Percentiles rank a stretch among this genome's conserved stretches.
These are phyloP conservation scores for Myodes glareolus DNA, from an alignment of 2,113 vertebrate species.

Conservation along the genomic window DNA sequence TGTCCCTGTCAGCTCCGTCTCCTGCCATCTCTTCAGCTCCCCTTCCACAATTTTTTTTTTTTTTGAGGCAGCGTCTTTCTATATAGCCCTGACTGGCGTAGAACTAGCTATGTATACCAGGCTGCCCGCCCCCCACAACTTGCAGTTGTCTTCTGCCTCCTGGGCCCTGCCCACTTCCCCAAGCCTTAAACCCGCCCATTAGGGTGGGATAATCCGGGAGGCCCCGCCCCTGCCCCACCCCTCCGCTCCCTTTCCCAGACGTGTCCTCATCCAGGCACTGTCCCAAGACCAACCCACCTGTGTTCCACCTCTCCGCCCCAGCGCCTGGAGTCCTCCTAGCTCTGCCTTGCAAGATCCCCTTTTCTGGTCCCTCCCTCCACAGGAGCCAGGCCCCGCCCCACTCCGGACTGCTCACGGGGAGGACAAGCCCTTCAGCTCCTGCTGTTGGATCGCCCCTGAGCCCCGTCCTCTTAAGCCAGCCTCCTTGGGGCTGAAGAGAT, in stretches of 20 bases:
- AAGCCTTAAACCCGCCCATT: not conserved
- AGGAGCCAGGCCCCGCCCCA: not conserved
- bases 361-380: no score
- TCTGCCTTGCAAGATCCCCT: not conserved
- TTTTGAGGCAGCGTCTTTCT: not conserved
- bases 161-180: not conserved
- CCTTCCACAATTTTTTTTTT: not conserved
- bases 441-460: not conserved
- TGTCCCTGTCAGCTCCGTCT: not conserved
- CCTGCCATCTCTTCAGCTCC: not conserved
- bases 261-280: not conserved
- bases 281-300: not conserved
- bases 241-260: not conserved
- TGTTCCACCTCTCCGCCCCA: not conserved
- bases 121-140: not conserved
- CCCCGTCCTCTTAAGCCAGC: not conserved
- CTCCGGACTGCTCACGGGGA: not conserved
- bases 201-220: not conserved
- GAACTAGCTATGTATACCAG: not conserved
- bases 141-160: not conserved
- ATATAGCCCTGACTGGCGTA: not conserved
- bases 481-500: no score
- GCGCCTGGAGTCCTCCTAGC: not conserved
- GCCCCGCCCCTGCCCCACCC: not conserved
- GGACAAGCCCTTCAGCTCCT: not conserved